Percentiles rank a stretch among this genome's conserved stretches.
phyloP scores from a whole-genome alignment of 2,797 vertebrate genomes.

The Chrosomus eos region DNA sequence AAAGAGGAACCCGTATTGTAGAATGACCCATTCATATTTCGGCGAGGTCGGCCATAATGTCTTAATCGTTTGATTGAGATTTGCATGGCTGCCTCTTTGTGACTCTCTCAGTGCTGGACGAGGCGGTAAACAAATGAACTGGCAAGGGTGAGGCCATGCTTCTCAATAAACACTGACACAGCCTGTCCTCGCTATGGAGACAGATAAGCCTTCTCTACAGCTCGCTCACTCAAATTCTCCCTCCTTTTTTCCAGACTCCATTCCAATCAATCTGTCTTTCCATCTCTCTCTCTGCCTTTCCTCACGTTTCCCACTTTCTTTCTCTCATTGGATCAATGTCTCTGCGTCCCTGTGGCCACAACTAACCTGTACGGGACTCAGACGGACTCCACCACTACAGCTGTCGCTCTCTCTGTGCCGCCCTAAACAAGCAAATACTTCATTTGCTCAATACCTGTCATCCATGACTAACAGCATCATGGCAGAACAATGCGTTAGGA shows the following conservation, averaged over 20 bases:
- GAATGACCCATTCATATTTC: constrained; percentile 41
- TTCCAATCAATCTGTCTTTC: constrained; percentile 41
- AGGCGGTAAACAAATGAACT: constrained; percentile 75
- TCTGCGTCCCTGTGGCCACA: constrained; percentile 70
- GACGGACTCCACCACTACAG: constrained; percentile 51
- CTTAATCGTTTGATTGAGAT: constrained; percentile 65
- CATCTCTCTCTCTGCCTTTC: constrained; percentile 27
- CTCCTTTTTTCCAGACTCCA: constrained; percentile 29
- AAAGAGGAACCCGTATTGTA: background rate
- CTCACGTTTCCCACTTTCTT: constrained; percentile 43
- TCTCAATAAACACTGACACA: constrained; percentile 75
- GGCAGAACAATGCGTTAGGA: constrained; percentile 57
- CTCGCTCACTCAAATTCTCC: constrained; percentile 27
- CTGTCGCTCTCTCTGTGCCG: constrained; percentile 56
- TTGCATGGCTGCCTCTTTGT: constrained; percentile 54
- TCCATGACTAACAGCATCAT: constrained; percentile 61
- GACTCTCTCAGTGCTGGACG: constrained; percentile 61
- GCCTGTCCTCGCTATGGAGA: constrained; percentile 75
- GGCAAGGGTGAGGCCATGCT: constrained; percentile 70
- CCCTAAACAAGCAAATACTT: constrained; percentile 63
- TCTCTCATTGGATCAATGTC: constrained; percentile 65
- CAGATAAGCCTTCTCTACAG: constrained; percentile 66
- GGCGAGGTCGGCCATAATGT: constrained; percentile 53
- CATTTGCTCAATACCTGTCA: constrained; percentile 61
- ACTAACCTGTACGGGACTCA: constrained; percentile 56